These are phyloP conservation scores for Hephaestus fuliginosus DNA, from an alignment of 2,797 vertebrate genomes.

Conservation along the genomic window DNA sequence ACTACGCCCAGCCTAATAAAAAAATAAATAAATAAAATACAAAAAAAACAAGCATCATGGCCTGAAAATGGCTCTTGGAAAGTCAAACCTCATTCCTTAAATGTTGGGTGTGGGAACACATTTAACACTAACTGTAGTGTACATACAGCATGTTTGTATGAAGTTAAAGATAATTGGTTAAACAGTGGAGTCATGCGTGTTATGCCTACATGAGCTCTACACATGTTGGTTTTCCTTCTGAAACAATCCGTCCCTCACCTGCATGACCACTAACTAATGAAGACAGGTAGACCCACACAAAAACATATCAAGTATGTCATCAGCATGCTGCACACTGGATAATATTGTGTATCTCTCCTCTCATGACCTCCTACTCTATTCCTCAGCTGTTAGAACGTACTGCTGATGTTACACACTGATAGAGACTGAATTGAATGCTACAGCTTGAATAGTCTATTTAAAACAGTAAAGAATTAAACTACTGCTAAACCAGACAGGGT, in stretches of 20 bases:
- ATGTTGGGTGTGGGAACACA: constrained; percentile 68
- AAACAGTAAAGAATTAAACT: not conserved
- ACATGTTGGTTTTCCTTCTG: constrained; percentile 16
- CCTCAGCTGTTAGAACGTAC: constrained; percentile 8
- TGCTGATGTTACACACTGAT: not conserved
- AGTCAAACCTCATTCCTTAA: constrained; percentile 76
- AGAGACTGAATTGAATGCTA: not conserved
- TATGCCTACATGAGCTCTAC: constrained; percentile 5
- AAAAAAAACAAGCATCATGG: constrained; percentile 71
- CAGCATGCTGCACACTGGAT: not conserved
- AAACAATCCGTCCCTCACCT: constrained; percentile 9
- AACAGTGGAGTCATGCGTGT: constrained; percentile 29
- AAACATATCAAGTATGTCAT: constrained; percentile 9
- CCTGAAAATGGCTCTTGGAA: constrained; percentile 72
- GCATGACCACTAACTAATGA: not conserved
- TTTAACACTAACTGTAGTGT: constrained; percentile 44
- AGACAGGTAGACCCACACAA: constrained; percentile 20
- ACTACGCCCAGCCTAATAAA: constrained; percentile 71
- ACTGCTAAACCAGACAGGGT: constrained; percentile 3
- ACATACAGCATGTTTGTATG: constrained; percentile 50
- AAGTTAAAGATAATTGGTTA: constrained; percentile 42
- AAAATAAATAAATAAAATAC: constrained; percentile 31
- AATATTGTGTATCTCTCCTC: constrained; percentile 1
- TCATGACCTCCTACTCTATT: constrained; percentile 10
- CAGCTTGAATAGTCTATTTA: not conserved